A percentile compares a stretch with the other conserved stretches of the same genome.
phyloP scores from a whole-genome alignment of 1,140 invertebrate species.

The Caenorhabditis latens region DNA sequence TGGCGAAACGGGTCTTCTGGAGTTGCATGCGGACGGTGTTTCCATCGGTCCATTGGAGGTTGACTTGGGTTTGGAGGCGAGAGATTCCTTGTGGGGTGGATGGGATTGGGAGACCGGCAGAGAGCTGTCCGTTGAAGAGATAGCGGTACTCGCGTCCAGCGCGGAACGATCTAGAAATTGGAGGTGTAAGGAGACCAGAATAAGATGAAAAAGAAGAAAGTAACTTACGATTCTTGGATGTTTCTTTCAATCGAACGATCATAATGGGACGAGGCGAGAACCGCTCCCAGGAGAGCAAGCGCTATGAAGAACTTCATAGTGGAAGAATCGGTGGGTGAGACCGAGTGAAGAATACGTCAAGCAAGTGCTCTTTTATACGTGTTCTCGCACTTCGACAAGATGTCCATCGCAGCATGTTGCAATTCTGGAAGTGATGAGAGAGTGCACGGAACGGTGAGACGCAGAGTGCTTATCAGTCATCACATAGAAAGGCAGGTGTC shows the following conservation, averaged over 20 bases:
- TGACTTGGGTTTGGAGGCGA: constrained; percentile 59
- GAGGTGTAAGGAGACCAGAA: neutral
- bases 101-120: constrained; percentile 58
- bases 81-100: constrained; percentile 50
- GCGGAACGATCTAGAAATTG: constrained; percentile 48
- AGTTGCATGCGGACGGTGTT: constrained; percentile 56
- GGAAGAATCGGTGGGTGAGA: neutral
- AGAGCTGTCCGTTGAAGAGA: constrained; percentile 63
- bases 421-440: constrained; percentile 26
- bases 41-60: constrained; percentile 51
- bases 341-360: constrained; percentile 35
- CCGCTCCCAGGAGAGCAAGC: constrained; percentile 48
- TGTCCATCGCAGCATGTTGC: constrained; percentile 53
- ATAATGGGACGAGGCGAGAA: constrained; percentile 28
- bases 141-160: constrained; percentile 59
- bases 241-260: constrained; percentile 37
- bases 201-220: neutral
- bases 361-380: constrained; percentile 44
- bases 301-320: constrained; percentile 51
- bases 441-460: constrained; percentile 21
- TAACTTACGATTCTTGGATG: constrained; percentile 48
- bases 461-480: constrained; percentile 44
- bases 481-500: constrained; percentile 10
- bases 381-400: constrained; percentile 37
- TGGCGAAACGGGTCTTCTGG: constrained; percentile 56